Percentiles rank a stretch among this genome's conserved stretches.
Conservation (phyloP, 2,888 invertebrate species). For the Scaptomyza parva region DNA sequence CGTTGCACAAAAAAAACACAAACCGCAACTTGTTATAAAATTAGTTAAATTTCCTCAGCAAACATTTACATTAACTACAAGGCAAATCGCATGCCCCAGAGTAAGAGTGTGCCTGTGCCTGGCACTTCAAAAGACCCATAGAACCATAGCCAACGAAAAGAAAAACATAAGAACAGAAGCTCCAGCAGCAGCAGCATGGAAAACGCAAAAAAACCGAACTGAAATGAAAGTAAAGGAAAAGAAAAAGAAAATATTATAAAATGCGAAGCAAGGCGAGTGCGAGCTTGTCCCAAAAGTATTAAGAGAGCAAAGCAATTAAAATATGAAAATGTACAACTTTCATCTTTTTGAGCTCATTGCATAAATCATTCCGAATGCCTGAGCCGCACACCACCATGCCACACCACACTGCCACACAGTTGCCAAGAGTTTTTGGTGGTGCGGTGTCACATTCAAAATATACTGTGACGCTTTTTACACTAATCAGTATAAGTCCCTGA, state of each 20-base stretch:
- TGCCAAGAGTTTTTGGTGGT: constrained; percentile 6
- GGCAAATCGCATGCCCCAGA: constrained; percentile 51
- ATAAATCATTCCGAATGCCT: constrained; percentile 78
- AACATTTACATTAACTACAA: constrained; percentile 81
- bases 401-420: too few relatives aligned
- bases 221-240: constrained; percentile 41
- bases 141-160: constrained; percentile 65
- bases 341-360: constrained; percentile 80
- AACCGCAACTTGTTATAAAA: constrained; percentile 81
- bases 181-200: constrained; percentile 3
- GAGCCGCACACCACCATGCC: too few relatives aligned
- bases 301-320: constrained; percentile 83
- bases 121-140: constrained; percentile 76
- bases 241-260: constrained; percentile 45
- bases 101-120: constrained; percentile 36
- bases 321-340: constrained; percentile 82
- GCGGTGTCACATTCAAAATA: constrained; percentile 57
- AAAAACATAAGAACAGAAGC: constrained; percentile 29
- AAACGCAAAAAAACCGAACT: constrained; percentile 27
- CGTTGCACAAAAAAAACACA: constrained; percentile 64
- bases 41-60: constrained; percentile 78
- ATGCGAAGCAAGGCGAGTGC: constrained; percentile 30
- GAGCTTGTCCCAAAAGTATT: constrained; percentile 74
- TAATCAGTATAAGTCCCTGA: constrained; percentile 79
- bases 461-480: constrained; percentile 78